Conservation (phyloP, 2,888 invertebrate genomes). For the Pterostichus niger region DNA sequence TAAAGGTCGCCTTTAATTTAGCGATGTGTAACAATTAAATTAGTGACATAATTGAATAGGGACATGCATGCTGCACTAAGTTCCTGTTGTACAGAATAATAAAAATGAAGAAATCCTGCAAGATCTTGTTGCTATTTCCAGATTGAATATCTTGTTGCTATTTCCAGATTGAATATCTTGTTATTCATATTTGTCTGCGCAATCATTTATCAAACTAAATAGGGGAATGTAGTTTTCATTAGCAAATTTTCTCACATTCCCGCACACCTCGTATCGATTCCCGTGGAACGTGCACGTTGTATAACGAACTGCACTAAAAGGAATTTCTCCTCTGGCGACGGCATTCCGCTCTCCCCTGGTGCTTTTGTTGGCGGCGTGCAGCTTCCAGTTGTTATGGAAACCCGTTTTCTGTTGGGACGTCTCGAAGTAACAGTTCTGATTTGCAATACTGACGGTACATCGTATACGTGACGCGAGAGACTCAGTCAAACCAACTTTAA, state of each 20-base stretch:
- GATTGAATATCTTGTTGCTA: background rate
- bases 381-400: constrained; percentile 51
- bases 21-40: no score
- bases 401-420: constrained; percentile 45
- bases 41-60: no score
- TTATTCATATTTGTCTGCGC: constrained; percentile 6
- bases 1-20: no score
- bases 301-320: constrained; percentile 50
- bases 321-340: constrained; percentile 25
- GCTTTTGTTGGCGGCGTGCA: constrained; percentile 37
- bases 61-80: background rate
- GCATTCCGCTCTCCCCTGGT: constrained; percentile 38
- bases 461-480: constrained; percentile 30
- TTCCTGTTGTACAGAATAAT: background rate
- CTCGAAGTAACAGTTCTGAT: constrained; percentile 47
- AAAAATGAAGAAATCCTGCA: background rate
- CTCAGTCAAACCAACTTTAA: background rate
- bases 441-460: constrained; percentile 27
- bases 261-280: constrained; percentile 42
- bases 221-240: constrained; percentile 42
- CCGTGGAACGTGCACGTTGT: constrained; percentile 43
- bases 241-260: constrained; percentile 12
- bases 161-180: no score
- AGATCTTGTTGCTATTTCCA: no score
- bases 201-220: constrained; percentile 35